phyloP scores from a whole-genome alignment of 2,888 invertebrate genomes.

The Heteromyza rotundicornis region DNA sequence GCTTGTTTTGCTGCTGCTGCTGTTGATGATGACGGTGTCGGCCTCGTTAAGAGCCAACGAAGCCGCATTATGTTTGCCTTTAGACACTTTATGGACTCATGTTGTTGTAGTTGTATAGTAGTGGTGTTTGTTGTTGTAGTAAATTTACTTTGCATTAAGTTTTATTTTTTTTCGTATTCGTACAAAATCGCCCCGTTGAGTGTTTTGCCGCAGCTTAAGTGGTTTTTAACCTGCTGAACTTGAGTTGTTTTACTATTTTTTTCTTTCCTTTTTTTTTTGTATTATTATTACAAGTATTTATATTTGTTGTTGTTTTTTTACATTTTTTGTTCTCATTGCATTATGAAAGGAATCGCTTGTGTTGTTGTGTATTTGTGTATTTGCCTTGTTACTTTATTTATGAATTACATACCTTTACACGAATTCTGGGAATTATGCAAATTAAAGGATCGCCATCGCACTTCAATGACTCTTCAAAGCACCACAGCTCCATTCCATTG shows the following conservation, averaged over 20 bases:
- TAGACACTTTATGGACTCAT: slow-evolving; percentile 27
- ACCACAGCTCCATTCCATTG: too few species aligned
- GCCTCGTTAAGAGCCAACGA: slow-evolving; percentile 58
- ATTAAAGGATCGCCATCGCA: slow-evolving; percentile 31
- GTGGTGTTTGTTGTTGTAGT: slow-evolving; percentile 17
- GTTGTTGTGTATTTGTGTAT: background rate
- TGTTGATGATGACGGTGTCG: slow-evolving; percentile 36
- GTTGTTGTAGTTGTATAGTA: slow-evolving; percentile 19
- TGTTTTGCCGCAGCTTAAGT: slow-evolving; percentile 44
- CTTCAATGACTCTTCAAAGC: background rate
- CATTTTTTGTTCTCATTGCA: background rate
- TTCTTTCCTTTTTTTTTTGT: background rate
- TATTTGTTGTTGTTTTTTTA: slow-evolving; percentile 32
- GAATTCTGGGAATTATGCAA: slow-evolving; percentile 35
- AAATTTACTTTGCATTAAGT: slow-evolving; percentile 28
- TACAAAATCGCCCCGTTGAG: slow-evolving; percentile 38
- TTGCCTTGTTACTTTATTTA: background rate
- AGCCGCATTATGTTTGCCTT: slow-evolving; percentile 47
- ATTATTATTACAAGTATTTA: too few species aligned
- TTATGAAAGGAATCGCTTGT: slow-evolving; percentile 5
- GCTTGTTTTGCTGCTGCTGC: slow-evolving; percentile 25
- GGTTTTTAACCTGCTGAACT: slow-evolving; percentile 53
- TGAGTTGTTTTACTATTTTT: slow-evolving; percentile 43
- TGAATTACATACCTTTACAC: slow-evolving; percentile 1
- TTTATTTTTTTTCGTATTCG: too few species aligned